Evolutionary conservation across 2,888 invertebrate species (phyloP).

Genomic region (Drosophila yooni): DNA sequence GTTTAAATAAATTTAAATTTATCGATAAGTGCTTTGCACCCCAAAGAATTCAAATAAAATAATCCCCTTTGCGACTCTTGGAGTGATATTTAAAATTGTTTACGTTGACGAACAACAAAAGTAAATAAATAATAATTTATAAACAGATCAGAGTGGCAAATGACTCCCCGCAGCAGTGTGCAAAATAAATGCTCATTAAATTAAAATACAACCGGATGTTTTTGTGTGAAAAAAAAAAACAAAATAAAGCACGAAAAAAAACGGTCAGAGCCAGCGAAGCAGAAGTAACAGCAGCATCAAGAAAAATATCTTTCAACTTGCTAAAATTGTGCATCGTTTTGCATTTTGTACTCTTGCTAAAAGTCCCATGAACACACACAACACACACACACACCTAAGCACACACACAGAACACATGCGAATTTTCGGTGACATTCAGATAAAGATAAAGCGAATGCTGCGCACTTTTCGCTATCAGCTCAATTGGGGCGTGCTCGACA

Average conservation of each 20-base stretch:
- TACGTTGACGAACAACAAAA: constrained; percentile 24
- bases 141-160: constrained; percentile 30
- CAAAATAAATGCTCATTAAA: constrained; percentile 79
- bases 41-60: neutral
- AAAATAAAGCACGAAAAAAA: constrained; percentile 26
- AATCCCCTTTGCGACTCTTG: neutral
- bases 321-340: constrained; percentile 58
- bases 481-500: constrained; percentile 33
- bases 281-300: constrained; percentile 42
- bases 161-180: constrained; percentile 37
- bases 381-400: constrained; percentile 4
- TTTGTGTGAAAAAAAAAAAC: constrained; percentile 63
- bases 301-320: constrained; percentile 54
- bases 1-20: constrained; percentile 6
- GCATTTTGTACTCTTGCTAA: constrained; percentile 52
- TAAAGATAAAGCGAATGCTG: constrained; percentile 72
- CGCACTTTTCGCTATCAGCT: constrained; percentile 69
- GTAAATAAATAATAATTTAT: constrained; percentile 66
- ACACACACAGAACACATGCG: constrained; percentile 12
- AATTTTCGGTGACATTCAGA: constrained; percentile 68
- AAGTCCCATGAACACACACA: constrained; percentile 25
- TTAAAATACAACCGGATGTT: constrained; percentile 83
- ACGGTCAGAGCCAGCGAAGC: constrained; percentile 52
- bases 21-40: constrained; percentile 5
- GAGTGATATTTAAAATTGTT: constrained; percentile 21